Conservation (phyloP, 2,797 vertebrate genomes). For the Astyanax mexicanus region DNA sequence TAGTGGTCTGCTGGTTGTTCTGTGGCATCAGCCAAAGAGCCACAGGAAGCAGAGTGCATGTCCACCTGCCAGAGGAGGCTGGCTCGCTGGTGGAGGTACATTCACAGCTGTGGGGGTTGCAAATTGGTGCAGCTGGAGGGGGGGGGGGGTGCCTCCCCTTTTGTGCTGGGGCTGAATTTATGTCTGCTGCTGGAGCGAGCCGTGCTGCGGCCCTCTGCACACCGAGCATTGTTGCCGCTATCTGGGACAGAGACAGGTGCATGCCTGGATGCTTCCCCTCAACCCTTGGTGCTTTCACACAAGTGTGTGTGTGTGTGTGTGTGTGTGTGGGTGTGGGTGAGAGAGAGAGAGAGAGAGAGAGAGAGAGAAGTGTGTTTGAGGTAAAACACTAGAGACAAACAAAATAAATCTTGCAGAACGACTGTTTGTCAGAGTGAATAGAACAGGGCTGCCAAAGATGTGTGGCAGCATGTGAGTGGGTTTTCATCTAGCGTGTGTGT, state of each 20-base stretch:
- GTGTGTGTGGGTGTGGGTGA: constrained; percentile 29
- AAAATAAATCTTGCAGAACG: constrained; percentile 44
- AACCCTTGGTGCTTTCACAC: constrained; percentile 12
- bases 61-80: neutral
- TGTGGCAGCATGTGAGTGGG: neutral
- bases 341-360: neutral
- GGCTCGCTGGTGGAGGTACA: constrained; percentile 17
- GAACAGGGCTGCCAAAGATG: constrained; percentile 11
- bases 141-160: constrained; percentile 30
- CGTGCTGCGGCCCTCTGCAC: constrained; percentile 16
- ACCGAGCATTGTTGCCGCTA: constrained; percentile 47
- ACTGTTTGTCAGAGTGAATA: constrained; percentile 35
- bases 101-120: constrained; percentile 1
- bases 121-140: constrained; percentile 7
- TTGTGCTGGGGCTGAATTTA: constrained; percentile 47
- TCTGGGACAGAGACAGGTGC: constrained; percentile 55
- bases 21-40: too few relatives aligned
- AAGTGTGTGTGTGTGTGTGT: constrained; percentile 18
- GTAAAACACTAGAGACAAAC: constrained; percentile 26
- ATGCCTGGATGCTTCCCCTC: constrained; percentile 48
- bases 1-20: too few relatives aligned
- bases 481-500: neutral
- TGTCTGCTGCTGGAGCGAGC: constrained; percentile 42
- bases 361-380: neutral
- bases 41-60: too few relatives aligned